These are phyloP conservation scores for Megalops cyprinoides DNA, from an alignment of 2,797 vertebrate species.

Conservation along the genomic window DNA sequence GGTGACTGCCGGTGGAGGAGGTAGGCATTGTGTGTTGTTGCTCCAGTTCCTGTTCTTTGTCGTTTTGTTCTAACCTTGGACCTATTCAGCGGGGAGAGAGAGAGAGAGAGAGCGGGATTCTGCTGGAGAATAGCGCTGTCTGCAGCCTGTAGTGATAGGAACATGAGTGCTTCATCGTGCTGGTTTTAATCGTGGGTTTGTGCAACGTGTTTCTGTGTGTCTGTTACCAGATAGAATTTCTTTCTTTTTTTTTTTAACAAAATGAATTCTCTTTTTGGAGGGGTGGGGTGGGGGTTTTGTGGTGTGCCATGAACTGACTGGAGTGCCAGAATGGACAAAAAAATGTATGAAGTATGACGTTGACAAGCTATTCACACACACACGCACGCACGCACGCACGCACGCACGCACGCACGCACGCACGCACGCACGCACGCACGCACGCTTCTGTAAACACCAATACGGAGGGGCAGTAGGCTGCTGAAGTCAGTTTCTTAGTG, in stretches of 20 bases:
- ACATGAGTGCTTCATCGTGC: background rate
- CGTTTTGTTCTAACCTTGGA: background rate
- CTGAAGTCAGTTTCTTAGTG: conserved; percentile 2
- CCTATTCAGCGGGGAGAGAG: background rate
- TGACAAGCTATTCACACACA: too few species aligned
- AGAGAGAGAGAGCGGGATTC: background rate
- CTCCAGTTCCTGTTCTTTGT: conserved; percentile 19
- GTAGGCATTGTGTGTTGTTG: conserved; percentile 22
- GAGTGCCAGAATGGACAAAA: too few species aligned
- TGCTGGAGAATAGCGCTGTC: background rate
- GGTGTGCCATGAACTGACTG: background rate
- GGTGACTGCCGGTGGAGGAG: background rate
- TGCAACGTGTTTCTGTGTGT: background rate
- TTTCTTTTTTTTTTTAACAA: background rate
- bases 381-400: too few species aligned
- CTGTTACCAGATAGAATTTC: background rate
- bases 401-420: too few species aligned
- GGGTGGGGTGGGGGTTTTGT: background rate
- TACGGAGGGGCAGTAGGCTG: background rate
- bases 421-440: too few species aligned
- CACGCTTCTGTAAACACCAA: too few species aligned
- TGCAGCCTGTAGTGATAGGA: conserved; percentile 1
- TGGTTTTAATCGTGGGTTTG: background rate
- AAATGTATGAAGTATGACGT: too few species aligned
- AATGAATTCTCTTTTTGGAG: too few species aligned